Percentiles rank a stretch among this genome's conserved stretches.
phyloP scores from a whole-genome alignment of 2,888 invertebrate genomes.

The Stenolophus ochropezus region DNA sequence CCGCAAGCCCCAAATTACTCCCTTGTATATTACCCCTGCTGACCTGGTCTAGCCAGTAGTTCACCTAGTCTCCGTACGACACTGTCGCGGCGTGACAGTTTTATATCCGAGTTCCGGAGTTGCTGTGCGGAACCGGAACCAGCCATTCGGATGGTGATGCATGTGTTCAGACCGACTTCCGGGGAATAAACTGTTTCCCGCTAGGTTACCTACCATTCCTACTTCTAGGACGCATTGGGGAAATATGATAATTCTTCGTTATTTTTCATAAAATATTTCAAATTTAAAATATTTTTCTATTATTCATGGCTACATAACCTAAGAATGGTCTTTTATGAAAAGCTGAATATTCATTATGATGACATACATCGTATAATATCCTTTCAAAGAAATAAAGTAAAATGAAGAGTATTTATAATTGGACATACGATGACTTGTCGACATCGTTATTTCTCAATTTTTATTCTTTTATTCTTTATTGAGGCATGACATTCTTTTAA shows the following conservation, averaged over 20 bases:
- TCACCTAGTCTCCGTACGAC: not conserved
- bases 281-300: no score
- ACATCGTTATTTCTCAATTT: not conserved
- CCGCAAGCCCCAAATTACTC: no score
- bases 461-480: not conserved
- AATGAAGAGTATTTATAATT: conserved; percentile 32
- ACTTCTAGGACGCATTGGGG: not conserved
- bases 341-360: no score
- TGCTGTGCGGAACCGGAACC: not conserved
- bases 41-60: not conserved
- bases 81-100: not conserved
- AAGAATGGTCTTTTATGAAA: no score
- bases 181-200: not conserved
- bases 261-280: no score
- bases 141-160: not conserved
- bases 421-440: conserved; percentile 35
- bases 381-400: conserved; percentile 11
- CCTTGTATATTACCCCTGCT: not conserved
- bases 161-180: not conserved
- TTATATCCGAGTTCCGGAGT: not conserved
- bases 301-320: no score
- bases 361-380: no score
- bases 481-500: not conserved
- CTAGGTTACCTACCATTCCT: not conserved
- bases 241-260: not conserved